Base-by-base conservation (phyloP, 2,888 invertebrate genomes). In the Dichetophora obliterata region DNA sequence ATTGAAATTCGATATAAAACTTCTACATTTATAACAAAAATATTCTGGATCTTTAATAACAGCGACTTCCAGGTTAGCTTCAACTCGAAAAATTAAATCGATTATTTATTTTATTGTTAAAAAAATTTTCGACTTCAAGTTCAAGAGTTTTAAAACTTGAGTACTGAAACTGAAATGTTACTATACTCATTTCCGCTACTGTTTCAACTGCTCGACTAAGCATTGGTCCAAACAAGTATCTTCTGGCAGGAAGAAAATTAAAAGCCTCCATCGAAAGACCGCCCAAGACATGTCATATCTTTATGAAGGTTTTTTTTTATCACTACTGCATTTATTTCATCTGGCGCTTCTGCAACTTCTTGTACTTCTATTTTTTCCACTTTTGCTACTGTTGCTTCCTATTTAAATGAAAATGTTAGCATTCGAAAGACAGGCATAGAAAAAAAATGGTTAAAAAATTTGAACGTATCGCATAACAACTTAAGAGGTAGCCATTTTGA, bases 171-270 rank as follows among this genome's bases (percentile, higher is more conserved):
- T 24, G 14, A 43, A 65, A 19, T 8, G 0, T 11, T 5, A 8
- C 19, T 22, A 66, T 37, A 66, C 0, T 9, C n/a, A 66, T 43
- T 34, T 43, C 37, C 8, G 66, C 1, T 37, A 66, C 9, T 34
- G 19, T 66, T 22, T 1, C 5, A 14, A 11, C 57, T 22, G 19
- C 9, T 11, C 50, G 24, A 19, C 27, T 24, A 50, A 68, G 48
- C 50, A 68, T 68, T 68, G 71, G 48, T 63, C 31, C 52, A 65
- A 73, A 48, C 24, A 52, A 22, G 63, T 19, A 34, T 73, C n/a
- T 27, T 14, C 9, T 34, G 65, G 52, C 73, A 73, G 48, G 19
- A 24, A 31, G 34, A 63, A 65, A 63, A 73, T 73, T 65, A 73
- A 73, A 65, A 65, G 65, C 73, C 50, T 63, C n/a, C 50, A 5